phyloP scores from a whole-genome alignment of 2,888 invertebrate genomes.

The Coleophora flavipennella region DNA sequence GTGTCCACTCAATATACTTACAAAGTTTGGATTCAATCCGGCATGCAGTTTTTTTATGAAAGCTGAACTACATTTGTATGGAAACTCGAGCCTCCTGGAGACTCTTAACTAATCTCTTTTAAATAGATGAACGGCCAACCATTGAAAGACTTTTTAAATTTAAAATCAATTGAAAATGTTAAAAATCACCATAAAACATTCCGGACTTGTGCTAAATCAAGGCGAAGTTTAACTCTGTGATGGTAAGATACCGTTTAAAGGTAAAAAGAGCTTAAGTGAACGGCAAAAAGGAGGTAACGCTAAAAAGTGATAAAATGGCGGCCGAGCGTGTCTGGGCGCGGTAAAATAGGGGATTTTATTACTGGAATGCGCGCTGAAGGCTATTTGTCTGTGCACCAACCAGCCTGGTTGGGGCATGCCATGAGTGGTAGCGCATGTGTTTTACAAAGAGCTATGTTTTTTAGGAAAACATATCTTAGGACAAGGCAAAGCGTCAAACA shows the following conservation, averaged over 20 bases:
- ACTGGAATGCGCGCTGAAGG: slow-evolving; percentile 28
- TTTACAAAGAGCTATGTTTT: neutral
- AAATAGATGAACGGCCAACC: no score
- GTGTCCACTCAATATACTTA: no score
- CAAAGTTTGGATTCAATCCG: no score
- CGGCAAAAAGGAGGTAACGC: slow-evolving; percentile 1
- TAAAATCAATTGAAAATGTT: no score
- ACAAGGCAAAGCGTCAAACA: no score
- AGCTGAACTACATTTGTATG: no score
- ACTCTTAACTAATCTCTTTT: no score
- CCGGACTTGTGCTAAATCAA: neutral
- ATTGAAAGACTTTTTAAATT: neutral
- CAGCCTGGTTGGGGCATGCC: neutral
- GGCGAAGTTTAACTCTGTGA: slow-evolving; percentile 2
- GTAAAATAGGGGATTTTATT: slow-evolving; percentile 42
- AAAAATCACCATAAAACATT: no score
- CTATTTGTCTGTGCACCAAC: slow-evolving; percentile 36
- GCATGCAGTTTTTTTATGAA: no score
- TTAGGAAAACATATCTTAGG: neutral
- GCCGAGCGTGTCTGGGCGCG: slow-evolving; percentile 27
- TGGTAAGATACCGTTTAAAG: neutral
- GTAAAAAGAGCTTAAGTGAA: no score
- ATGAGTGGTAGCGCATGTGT: neutral
- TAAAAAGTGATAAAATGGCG: slow-evolving; percentile 26
- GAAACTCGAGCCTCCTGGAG: no score